Conservation (phyloP, 2,797 vertebrate species). For the Crenichthys baileyi region DNA sequence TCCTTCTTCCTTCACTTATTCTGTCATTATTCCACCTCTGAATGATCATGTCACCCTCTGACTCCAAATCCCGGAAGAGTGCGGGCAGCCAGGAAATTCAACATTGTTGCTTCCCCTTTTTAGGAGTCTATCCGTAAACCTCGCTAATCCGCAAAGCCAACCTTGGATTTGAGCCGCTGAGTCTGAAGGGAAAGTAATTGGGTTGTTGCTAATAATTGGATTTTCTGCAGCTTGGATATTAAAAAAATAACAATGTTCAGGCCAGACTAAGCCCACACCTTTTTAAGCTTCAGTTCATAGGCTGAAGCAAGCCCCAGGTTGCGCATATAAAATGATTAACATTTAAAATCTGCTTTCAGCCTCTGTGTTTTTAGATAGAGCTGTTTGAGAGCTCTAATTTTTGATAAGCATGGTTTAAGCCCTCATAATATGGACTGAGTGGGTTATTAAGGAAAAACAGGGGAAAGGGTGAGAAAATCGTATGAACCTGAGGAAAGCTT, state of each 20-base stretch:
- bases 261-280: constrained; percentile 56
- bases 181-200: constrained; percentile 84
- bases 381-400: constrained; percentile 69
- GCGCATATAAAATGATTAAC: constrained; percentile 81
- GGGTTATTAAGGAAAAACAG: constrained; percentile 59
- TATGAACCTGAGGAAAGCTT: constrained; percentile 3
- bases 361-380: constrained; percentile 58
- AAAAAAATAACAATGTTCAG: constrained; percentile 68
- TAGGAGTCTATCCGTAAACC: constrained; percentile 81
- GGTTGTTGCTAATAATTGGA: constrained; percentile 88
- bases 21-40: constrained; percentile 67
- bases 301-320: constrained; percentile 61
- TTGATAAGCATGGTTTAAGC: constrained; percentile 77
- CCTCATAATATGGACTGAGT: constrained; percentile 74
- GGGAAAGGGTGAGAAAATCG: constrained; percentile 35
- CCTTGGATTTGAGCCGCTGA: constrained; percentile 82
- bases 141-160: constrained; percentile 84
- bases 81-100: constrained; percentile 75
- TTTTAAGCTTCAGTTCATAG: constrained; percentile 71
- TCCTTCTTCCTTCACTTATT: constrained; percentile 33
- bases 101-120: constrained; percentile 79
- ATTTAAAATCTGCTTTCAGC: constrained; percentile 76
- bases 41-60: constrained; percentile 79
- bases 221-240: constrained; percentile 83
- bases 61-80: constrained; percentile 79